phyloP scores from a whole-genome alignment of 1,140 invertebrate species.

The Thaumetopoea pityocampa region DNA sequence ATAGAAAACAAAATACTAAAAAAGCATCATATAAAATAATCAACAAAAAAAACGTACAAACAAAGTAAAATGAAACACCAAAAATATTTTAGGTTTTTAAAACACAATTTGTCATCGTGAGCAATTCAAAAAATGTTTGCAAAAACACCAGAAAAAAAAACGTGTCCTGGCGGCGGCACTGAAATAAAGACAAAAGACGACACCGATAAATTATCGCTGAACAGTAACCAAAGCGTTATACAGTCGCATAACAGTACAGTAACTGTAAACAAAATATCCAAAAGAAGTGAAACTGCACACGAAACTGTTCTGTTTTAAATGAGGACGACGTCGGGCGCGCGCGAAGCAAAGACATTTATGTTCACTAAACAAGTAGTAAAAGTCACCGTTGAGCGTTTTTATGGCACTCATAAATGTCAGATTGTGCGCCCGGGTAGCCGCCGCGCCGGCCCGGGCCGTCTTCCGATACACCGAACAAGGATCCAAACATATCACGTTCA shows the following conservation, averaged over 20 bases:
- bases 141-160: constrained; percentile 53
- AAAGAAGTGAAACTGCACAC: constrained; percentile 66
- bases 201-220: constrained; percentile 63
- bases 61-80: background rate
- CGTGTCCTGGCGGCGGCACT: constrained; percentile 51
- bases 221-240: constrained; percentile 72
- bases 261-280: constrained; percentile 68
- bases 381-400: constrained; percentile 77
- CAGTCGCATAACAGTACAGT: constrained; percentile 69
- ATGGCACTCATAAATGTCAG: constrained; percentile 77
- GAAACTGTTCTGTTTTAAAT: constrained; percentile 74
- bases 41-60: background rate
- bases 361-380: constrained; percentile 78
- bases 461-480: constrained; percentile 31
- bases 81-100: constrained; percentile 11
- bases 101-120: constrained; percentile 25
- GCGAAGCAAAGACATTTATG: constrained; percentile 76
- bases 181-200: constrained; percentile 70
- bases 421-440: constrained; percentile 65
- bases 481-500: constrained; percentile 23
- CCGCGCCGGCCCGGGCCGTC: constrained; percentile 32
- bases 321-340: constrained; percentile 68
- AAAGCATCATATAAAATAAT: no score
- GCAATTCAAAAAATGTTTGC: constrained; percentile 32
- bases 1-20: no score